Percentiles rank a stretch among this genome's conserved stretches.
Evolutionary conservation across 2,888 invertebrate species (phyloP).

Genomic region (Deroplatys truncata): DNA sequence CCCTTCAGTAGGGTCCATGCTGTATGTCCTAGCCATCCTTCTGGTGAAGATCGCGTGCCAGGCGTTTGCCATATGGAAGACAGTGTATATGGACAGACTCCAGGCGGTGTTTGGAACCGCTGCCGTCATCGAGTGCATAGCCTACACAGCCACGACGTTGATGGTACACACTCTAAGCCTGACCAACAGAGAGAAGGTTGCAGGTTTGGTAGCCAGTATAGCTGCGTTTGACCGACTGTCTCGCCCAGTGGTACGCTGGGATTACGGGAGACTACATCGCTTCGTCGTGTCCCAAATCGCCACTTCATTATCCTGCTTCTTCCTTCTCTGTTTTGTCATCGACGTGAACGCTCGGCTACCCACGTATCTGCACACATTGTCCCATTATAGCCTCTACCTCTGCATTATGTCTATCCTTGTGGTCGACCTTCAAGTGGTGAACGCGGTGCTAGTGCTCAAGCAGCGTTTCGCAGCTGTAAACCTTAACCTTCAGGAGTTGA

Average conservation of each 20-base stretch:
- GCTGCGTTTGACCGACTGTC: neutral
- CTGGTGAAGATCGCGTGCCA: neutral
- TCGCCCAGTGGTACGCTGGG: neutral
- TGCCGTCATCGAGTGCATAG: neutral
- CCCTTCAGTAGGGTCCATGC: neutral
- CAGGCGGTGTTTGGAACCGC: neutral
- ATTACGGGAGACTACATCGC: neutral
- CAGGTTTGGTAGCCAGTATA: neutral
- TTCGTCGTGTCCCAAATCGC: neutral
- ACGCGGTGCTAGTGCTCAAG: neutral
- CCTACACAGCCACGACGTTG: neutral
- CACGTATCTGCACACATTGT: neutral
- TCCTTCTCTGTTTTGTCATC: neutral
- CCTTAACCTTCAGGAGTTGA: neutral
- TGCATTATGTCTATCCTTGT: neutral
- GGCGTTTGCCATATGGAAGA: neutral
- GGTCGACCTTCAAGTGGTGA: neutral
- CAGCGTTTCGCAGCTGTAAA: neutral
- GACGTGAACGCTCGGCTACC: neutral
- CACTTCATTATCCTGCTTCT: neutral
- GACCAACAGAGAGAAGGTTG: neutral
- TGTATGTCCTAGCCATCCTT: neutral
- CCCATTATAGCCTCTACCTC: neutral
- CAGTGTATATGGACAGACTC: neutral
- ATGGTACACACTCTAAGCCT: neutral